Evolutionary conservation across 2,113 vertebrate species (phyloP).

Genomic region (Xenotilapia flavipinnis): DNA sequence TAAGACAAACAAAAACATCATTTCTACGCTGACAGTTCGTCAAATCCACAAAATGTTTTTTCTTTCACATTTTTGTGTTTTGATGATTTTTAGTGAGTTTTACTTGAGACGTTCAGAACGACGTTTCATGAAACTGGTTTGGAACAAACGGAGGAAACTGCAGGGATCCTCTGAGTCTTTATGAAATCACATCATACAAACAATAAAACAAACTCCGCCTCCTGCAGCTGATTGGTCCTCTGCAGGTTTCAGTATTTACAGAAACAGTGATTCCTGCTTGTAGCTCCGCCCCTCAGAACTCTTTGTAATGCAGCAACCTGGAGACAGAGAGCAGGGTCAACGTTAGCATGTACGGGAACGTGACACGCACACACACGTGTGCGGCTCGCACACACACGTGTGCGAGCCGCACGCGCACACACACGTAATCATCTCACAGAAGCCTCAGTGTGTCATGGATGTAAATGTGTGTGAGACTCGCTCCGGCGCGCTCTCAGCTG

Average conservation of each 20-base stretch:
- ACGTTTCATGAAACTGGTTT: not conserved
- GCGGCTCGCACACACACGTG: fast-evolving
- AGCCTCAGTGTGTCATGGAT: fast-evolving
- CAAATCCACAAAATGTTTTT: not conserved
- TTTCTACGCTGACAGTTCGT: not conserved
- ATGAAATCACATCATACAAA: not conserved
- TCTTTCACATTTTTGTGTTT: not conserved
- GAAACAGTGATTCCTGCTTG: not conserved
- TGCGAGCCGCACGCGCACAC: not conserved
- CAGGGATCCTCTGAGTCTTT: not conserved
- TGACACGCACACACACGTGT: fast-evolving
- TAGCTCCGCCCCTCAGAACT: conserved; percentile 42
- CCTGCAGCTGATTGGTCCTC: not conserved
- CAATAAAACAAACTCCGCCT: not conserved
- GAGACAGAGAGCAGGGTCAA: not conserved
- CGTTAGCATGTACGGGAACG: not conserved
- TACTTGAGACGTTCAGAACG: not conserved
- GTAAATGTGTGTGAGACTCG: not conserved
- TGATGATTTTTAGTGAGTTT: not conserved
- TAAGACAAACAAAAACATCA: not conserved
- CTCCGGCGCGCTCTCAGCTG: not conserved
- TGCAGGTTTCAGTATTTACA: not conserved
- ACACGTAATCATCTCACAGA: not conserved
- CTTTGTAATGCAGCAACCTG: conserved; percentile 68
- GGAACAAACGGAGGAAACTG: not conserved